Evolutionary conservation across 2,113 vertebrate species (phyloP).

Genomic region (Morone chrysops): DNA sequence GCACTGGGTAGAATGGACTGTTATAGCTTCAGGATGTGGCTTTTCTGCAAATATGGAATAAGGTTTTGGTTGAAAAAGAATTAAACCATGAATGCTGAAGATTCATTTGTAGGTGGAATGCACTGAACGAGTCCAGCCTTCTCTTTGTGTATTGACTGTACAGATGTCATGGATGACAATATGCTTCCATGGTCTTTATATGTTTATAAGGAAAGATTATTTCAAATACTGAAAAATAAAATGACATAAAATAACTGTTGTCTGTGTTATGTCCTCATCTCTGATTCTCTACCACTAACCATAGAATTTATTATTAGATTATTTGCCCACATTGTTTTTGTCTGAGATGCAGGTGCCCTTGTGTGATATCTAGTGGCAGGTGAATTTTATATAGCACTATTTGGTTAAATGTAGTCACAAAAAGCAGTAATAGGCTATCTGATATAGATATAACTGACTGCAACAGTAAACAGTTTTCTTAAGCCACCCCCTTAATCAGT

Average conservation of each 20-base stretch:
- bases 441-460: background rate
- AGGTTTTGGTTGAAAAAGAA: background rate
- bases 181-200: slow-evolving; percentile 74
- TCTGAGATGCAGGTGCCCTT: no score
- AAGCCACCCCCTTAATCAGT: background rate
- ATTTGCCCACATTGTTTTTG: no score
- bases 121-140: background rate
- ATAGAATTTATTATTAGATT: background rate
- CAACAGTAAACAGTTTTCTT: background rate
- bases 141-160: slow-evolving; percentile 52
- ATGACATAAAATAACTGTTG: background rate
- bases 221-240: slow-evolving; percentile 76
- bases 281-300: background rate
- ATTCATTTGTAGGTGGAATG: slow-evolving; percentile 1
- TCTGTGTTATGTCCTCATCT: background rate
- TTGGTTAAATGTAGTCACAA: background rate
- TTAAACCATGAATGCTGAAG: slow-evolving; percentile 1
- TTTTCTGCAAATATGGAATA: background rate
- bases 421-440: background rate
- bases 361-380: no score
- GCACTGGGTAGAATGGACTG: background rate
- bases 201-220: slow-evolving; percentile 78
- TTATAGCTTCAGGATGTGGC: background rate
- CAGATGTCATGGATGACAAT: slow-evolving; percentile 62
- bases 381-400: no score